Evolutionary conservation across 2,888 invertebrate genomes (phyloP), one percentile per base, ranked within the genome.

Genomic region (Exocentrus adspersus): DNA sequence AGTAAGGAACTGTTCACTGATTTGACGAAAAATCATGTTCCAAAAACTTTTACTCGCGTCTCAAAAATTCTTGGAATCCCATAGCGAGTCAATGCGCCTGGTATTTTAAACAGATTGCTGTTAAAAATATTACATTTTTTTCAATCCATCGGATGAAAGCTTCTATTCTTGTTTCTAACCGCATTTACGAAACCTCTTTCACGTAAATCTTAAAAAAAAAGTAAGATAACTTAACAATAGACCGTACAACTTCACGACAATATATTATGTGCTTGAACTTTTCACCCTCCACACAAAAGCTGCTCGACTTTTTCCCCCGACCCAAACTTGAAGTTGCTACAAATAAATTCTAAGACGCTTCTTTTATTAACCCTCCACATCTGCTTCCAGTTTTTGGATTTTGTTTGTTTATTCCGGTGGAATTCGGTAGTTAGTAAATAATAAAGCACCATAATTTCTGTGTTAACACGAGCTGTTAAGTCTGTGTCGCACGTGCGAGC

Each of bases 251-350:
- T 24, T n/a, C 28, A 37, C 17, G 52, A 20, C 52, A 16, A 37
- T 52, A 32, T 37, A 37, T 52, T 41, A 41, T 52, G 52, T 41
- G 41, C 52, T 52, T 52, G 37, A 52, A 37, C 20, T 19, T 37
- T 41, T 37, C 52, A 52, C 2, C 37, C n/a, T 19, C 21, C 4
- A 21, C n/a, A 20, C 20, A 20, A 17, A 52, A 28, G 20, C 21
- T 52, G 37, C 52, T 52, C 24, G 37, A 52, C 52, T 52, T 37
- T 52, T 52, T 37, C 52, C 24, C 10, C 28, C 17, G 9, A 16
- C 28, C 9, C 24, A 24, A 12, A 21, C 48, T 48, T 48, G 48
- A 48, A 24, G 28, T 14, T 48, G 48, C 17, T 28, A 24, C 28
- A 28, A 48, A 48, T 48, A 48, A 2, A 17, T 53, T 42, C 42